Conservation (phyloP, 2,797 vertebrate genomes). For the Eptatretus atami region DNA sequence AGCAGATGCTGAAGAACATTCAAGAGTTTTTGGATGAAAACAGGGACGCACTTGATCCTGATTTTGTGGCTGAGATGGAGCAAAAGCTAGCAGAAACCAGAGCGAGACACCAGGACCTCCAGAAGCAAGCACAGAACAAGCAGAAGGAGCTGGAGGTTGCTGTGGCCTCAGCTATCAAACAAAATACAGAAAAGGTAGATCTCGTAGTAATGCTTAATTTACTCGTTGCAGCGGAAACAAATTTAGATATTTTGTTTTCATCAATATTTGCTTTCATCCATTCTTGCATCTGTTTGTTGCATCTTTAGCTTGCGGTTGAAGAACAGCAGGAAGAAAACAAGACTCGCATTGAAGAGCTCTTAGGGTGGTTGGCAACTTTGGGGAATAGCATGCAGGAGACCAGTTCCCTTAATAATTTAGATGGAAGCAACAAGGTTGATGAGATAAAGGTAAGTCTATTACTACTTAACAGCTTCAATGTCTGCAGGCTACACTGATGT, state of each 20-base stretch:
- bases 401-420: no score
- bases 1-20: slow-evolving; percentile 28
- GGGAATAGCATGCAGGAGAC: slow-evolving; percentile 9
- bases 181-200: slow-evolving; percentile 56
- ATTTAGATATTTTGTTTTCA: neutral
- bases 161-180: slow-evolving; percentile 38
- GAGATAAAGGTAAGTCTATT: no score
- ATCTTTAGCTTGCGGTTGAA: slow-evolving; percentile 21
- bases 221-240: no score
- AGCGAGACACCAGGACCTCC: slow-evolving; percentile 33
- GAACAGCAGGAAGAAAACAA: slow-evolving; percentile 52
- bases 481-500: no score
- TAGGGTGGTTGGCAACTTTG: slow-evolving; percentile 19
- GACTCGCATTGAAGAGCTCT: slow-evolving; percentile 35
- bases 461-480: no score
- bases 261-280: neutral
- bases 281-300: neutral
- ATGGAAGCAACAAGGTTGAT: no score
- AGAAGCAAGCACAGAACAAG: slow-evolving; percentile 21
- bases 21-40: slow-evolving; percentile 54
- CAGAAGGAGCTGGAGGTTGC: slow-evolving; percentile 33
- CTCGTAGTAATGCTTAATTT: neutral
- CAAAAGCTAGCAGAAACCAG: slow-evolving; percentile 23
- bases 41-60: slow-evolving; percentile 20
- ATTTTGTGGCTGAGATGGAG: slow-evolving; percentile 15